Evolutionary conservation across 37 sponge, comb jelly and placozoan species (phyloP), one percentile per base, ranked within the genome.

Genomic region (Bolinopsis microptera): DNA sequence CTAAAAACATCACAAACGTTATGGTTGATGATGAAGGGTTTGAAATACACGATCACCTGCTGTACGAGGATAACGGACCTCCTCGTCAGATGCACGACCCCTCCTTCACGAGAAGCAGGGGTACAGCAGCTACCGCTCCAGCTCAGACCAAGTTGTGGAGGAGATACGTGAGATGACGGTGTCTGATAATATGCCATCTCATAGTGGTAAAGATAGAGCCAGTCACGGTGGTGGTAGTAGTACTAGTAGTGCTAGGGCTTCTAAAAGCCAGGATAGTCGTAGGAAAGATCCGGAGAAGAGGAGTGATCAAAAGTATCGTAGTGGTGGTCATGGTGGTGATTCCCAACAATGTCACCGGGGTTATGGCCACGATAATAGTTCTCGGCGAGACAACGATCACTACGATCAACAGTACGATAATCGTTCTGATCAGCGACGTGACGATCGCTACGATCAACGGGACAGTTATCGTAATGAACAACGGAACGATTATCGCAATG

Each of bases 21-120:
- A 30, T 39, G 48, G 90, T 86, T 40, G 90, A 86, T 26, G 90
- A 86, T 9, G 90, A 86, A 9, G 90, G 90, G 41, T 86, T 86
- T 39, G 90, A 86, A 48, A 27, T 86, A 24, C 90, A 86, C 61
- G 90, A 86, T n/a, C 90, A 86, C 48, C 61, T 86, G 61, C 28
- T 86, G 26, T 86, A 86, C 61, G 90, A 86, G 37, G 90, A 86
- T 41, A 23, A 38, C 21, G 37, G 35, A 34, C 80, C 80, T 35
- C 32, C 80, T 35, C 80, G 32, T 35, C 32, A 77, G 18, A 31
- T 16, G 18, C 80, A 35, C 80, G 36, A 77, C 37, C 80, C 80
- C 35, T 35, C 37, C 0, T 35, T 35, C 35, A 35, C 35, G 35
- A 77, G 35, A 13, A 77, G 0, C 80, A 35, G 5, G 80, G 80